phyloP scores from a whole-genome alignment of 2,113 vertebrate genomes.

The Stigmatopora nigra region DNA sequence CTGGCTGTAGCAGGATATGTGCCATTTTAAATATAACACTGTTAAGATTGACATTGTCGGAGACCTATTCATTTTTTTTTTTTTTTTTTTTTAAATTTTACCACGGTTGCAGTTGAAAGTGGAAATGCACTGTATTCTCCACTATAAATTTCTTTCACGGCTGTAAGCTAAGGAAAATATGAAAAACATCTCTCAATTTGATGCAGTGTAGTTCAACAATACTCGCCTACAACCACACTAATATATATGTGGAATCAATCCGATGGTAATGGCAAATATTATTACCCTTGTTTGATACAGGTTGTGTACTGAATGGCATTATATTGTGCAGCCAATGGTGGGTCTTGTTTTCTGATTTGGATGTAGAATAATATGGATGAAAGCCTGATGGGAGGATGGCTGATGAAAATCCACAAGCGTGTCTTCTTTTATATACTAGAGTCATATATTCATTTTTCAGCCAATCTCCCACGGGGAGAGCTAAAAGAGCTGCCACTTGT shows the following conservation, averaged over 20 bases:
- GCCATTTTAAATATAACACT: not conserved
- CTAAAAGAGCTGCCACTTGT: conserved; percentile 58
- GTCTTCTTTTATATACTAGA: not conserved
- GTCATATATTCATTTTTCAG: conserved; percentile 13
- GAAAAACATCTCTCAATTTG: not conserved
- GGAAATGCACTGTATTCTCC: not conserved
- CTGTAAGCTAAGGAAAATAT: not conserved
- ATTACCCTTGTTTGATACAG: not conserved
- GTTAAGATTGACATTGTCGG: not conserved
- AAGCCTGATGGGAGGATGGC: conserved; percentile 3
- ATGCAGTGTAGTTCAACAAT: not conserved
- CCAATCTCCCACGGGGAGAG: conserved; percentile 27
- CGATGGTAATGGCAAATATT: not conserved
- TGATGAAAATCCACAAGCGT: conserved; percentile 8
- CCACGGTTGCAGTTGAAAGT: not conserved
- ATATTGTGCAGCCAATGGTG: not conserved
- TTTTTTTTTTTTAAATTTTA: not conserved
- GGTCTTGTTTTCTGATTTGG: not conserved
- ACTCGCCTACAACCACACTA: not conserved
- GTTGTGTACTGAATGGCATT: not conserved
- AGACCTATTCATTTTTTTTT: not conserved
- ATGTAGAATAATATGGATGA: conserved; percentile 4
- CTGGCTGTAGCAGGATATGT: not conserved
- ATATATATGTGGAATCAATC: not conserved
- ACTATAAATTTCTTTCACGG: too few relatives aligned